phyloP scores from a whole-genome alignment of 2,113 vertebrate species.

The Dicaeum eximium region DNA sequence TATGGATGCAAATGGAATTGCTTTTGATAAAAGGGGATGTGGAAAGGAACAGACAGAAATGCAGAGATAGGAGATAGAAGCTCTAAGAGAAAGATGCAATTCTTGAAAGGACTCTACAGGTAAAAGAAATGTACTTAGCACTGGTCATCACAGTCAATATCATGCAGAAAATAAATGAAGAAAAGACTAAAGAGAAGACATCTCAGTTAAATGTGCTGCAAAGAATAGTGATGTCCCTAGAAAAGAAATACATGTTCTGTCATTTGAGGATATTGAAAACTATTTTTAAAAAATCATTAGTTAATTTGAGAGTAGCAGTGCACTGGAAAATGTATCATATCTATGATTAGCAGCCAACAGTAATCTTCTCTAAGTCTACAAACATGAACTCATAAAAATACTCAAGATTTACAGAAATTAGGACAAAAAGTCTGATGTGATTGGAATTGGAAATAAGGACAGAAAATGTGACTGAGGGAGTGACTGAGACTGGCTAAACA shows the following conservation, averaged over 20 bases:
- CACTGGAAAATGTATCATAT: background rate
- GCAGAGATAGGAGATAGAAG: background rate
- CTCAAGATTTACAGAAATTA: background rate
- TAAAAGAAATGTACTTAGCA: background rate
- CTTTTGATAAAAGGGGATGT: background rate
- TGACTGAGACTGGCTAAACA: background rate
- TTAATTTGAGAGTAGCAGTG: background rate
- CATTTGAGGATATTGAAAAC: conserved; percentile 3
- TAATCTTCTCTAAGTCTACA: background rate
- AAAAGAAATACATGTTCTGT: background rate
- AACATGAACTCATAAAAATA: background rate
- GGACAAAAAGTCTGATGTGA: background rate
- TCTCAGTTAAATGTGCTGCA: background rate
- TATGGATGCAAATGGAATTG: background rate
- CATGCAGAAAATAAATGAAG: background rate
- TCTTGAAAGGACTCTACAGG: background rate
- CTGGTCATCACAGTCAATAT: background rate
- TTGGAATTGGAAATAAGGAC: background rate
- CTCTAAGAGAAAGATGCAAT: background rate
- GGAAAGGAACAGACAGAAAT: background rate
- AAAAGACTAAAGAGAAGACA: background rate
- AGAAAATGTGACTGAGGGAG: background rate
- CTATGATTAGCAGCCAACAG: background rate
- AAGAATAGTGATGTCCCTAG: background rate
- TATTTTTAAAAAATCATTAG: conserved; percentile 1